phyloP scores from a whole-genome alignment of 2,888 invertebrate genomes.

The Vannuccia rotundouncinata region DNA sequence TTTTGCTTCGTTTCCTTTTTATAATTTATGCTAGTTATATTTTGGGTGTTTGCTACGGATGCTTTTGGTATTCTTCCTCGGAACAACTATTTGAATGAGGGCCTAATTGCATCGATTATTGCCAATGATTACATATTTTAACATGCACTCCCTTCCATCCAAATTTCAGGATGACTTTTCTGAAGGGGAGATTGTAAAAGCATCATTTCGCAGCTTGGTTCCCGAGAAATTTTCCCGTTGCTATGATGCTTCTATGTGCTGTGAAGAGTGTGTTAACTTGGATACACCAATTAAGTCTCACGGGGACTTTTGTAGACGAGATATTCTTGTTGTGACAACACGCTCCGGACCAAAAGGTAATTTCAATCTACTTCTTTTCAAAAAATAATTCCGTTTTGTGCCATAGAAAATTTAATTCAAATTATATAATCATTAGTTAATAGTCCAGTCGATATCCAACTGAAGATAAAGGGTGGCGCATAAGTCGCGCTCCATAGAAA shows the following conservation, averaged over 20 bases:
- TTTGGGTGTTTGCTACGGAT: background rate
- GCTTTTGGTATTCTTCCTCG: too few species aligned
- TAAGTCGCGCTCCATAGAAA: too few species aligned
- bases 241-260: background rate
- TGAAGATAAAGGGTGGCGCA: too few species aligned
- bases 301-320: background rate
- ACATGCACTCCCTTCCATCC: background rate
- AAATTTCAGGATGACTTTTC: background rate
- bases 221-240: background rate
- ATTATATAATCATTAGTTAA: too few species aligned
- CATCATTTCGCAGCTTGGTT: background rate
- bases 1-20: too few species aligned
- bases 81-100: too few species aligned
- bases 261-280: background rate
- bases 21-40: background rate
- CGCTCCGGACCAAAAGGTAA: background rate
- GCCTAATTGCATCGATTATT: too few species aligned
- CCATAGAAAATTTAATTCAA: too few species aligned
- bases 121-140: background rate
- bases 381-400: too few species aligned
- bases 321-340: background rate
- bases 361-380: too few species aligned
- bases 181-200: background rate
- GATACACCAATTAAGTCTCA: background rate
- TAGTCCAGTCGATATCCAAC: too few species aligned